Conservation (phyloP, 2,888 invertebrate species). For the Zaprionus bogoriensis region DNA sequence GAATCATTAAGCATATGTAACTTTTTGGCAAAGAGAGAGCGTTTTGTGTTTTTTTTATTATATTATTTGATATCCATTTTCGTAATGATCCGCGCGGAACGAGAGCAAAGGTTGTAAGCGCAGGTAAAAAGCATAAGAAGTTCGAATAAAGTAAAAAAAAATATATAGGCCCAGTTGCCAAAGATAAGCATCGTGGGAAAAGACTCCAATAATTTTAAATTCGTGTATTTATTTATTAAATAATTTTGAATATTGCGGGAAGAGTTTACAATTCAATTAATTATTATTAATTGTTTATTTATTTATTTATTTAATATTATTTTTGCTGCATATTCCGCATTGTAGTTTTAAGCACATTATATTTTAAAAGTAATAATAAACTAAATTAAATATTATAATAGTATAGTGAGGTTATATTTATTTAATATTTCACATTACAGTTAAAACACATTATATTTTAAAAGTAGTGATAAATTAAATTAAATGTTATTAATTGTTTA, state of each 20-base stretch:
- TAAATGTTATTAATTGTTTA: not conserved
- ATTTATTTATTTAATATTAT: not conserved
- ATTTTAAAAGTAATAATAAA: too few species aligned
- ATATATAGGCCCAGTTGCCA: not conserved
- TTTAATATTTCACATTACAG: not conserved
- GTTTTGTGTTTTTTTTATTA: slow-evolving; percentile 7
- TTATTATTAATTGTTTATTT: not conserved
- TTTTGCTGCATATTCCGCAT: too few species aligned
- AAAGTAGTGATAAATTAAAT: too few species aligned
- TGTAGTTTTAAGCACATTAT: too few species aligned
- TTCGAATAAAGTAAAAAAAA: not conserved
- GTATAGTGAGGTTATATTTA: too few species aligned
- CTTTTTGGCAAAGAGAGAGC: not conserved
- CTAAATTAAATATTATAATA: not conserved
- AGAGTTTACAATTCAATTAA: too few species aligned
- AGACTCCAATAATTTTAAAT: not conserved
- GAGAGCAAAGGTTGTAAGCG: slow-evolving; percentile 5
- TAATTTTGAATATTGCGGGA: too few species aligned
- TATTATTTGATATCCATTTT: slow-evolving; percentile 7
- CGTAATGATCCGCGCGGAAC: slow-evolving; percentile 10
- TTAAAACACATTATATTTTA: not conserved
- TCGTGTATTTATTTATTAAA: not conserved
- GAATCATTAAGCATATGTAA: slow-evolving; percentile 26
- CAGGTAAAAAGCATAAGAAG: slow-evolving; percentile 5
- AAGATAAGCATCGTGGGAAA: not conserved